phyloP scores from a whole-genome alignment of 2,888 invertebrate genomes.

The Metacarcinus magister region DNA sequence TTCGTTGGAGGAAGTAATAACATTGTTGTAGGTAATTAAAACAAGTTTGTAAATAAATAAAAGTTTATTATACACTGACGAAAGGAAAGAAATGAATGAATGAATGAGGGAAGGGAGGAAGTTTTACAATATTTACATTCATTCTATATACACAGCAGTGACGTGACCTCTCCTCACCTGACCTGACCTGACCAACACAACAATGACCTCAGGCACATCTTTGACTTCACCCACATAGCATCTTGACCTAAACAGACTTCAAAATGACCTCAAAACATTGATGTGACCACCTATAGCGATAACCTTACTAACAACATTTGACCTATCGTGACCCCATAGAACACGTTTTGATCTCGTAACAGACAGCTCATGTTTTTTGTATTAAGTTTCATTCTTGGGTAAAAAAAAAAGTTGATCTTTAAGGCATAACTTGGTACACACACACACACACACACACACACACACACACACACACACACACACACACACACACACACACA shows the following conservation, averaged over 20 bases:
- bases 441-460: constrained; percentile 21
- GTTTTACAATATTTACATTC: not conserved
- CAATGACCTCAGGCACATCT: not conserved
- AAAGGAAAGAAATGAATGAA: not conserved
- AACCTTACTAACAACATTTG: not conserved
- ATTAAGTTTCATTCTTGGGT: not conserved
- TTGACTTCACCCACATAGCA: not conserved
- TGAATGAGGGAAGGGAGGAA: not conserved
- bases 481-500: no score
- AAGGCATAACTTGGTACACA: not conserved
- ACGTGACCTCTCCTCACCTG: not conserved
- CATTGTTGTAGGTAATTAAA: not conserved
- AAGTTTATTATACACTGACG: constrained; percentile 6
- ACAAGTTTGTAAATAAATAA: not conserved
- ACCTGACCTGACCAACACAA: not conserved
- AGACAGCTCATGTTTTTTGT: not conserved
- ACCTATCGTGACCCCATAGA: not conserved
- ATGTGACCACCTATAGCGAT: not conserved
- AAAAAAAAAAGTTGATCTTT: not conserved
- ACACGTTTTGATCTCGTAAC: not conserved
- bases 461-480: not conserved
- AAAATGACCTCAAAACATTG: not conserved
- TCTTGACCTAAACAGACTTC: not conserved
- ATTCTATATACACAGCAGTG: not conserved
- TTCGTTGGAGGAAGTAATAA: no score